Evolutionary conservation across 2,797 vertebrate species (phyloP).

Genomic region (Enteromius anoplus): DNA sequence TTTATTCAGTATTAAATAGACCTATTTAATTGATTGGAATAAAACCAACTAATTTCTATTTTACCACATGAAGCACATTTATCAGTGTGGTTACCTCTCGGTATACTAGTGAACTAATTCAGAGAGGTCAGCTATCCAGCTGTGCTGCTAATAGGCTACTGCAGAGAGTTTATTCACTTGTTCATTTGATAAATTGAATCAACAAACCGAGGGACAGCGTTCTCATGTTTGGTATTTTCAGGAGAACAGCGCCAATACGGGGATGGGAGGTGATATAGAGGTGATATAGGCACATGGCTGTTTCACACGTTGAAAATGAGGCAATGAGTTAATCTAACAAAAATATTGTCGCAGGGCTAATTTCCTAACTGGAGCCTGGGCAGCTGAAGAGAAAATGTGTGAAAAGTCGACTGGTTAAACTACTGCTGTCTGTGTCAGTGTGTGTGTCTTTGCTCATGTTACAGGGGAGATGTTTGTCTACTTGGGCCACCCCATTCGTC

Average conservation of each 20-base stretch:
- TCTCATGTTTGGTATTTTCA: conserved; percentile 67
- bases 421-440: conserved; percentile 60
- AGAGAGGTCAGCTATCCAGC: conserved; percentile 56
- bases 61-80: not conserved
- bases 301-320: conserved; percentile 76
- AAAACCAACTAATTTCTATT: not conserved
- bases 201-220: conserved; percentile 69
- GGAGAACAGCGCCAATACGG: conserved; percentile 67
- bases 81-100: not conserved
- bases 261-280: not conserved
- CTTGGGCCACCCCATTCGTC: conserved; percentile 71
- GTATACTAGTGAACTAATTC: conserved; percentile 45
- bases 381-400: conserved; percentile 80
- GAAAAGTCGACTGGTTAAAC: conserved; percentile 78
- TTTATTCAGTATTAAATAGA: not conserved
- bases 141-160: conserved; percentile 61
- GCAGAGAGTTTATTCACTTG: conserved; percentile 66
- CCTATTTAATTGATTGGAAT: not conserved
- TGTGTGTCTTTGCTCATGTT: conserved; percentile 61
- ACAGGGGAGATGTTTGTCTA: conserved; percentile 72
- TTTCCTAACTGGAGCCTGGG: conserved; percentile 85
- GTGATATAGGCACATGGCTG: conserved; percentile 77
- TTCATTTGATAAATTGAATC: conserved; percentile 73
- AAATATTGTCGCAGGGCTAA: conserved; percentile 89
- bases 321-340: conserved; percentile 84